Evolutionary conservation across 2,888 invertebrate genomes (phyloP).

Genomic region (Agrotis segetum): DNA sequence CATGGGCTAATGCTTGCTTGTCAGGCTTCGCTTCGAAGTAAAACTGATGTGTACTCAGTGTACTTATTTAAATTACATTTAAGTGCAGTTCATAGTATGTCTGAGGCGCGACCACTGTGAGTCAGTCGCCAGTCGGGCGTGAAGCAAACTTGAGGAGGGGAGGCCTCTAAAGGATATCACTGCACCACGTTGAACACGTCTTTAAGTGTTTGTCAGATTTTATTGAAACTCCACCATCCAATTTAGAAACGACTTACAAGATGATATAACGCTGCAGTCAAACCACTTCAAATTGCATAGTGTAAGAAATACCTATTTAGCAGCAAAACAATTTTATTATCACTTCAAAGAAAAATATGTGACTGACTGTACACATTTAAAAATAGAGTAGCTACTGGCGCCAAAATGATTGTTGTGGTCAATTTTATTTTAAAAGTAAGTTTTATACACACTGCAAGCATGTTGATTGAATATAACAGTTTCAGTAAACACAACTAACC

Average conservation of each 20-base stretch:
- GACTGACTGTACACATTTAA: conserved; percentile 27
- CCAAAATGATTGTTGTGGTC: conserved; percentile 14
- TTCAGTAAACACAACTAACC: conserved; percentile 39
- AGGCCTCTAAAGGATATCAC: conserved; percentile 82
- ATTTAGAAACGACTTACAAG: conserved; percentile 35
- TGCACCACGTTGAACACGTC: conserved; percentile 64
- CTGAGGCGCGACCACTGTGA: conserved; percentile 82
- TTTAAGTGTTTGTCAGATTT: conserved; percentile 55
- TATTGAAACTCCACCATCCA: conserved; percentile 53
- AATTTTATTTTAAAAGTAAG: conserved; percentile 13
- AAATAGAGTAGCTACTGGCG: conserved; percentile 18
- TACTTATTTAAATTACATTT: conserved; percentile 67
- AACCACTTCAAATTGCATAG: neutral
- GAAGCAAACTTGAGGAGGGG: conserved; percentile 79
- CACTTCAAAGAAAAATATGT: neutral
- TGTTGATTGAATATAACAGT: conserved; percentile 43
- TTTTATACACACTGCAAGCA: conserved; percentile 9
- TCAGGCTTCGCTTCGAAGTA: conserved; percentile 31
- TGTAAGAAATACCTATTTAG: neutral
- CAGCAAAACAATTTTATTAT: neutral
- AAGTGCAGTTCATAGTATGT: conserved; percentile 70
- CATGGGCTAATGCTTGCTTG: conserved; percentile 41
- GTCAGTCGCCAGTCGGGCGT: conserved; percentile 84
- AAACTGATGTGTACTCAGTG: conserved; percentile 46
- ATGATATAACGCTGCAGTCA: neutral